A percentile compares a stretch with the other conserved stretches of the same genome.
phyloP scores from a whole-genome alignment of 2,888 invertebrate species.

The Clostera curtula region DNA sequence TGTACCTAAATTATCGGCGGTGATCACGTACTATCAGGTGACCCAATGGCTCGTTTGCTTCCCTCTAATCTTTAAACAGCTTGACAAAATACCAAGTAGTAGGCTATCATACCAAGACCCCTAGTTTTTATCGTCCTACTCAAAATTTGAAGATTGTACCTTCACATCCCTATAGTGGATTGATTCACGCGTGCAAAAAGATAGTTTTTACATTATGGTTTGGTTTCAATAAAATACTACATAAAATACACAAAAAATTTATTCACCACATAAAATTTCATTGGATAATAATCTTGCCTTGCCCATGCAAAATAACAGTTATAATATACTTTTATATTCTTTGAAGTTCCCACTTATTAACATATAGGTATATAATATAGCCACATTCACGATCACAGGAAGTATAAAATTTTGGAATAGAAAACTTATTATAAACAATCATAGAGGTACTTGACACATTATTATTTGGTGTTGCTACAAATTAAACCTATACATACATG shows the following conservation, averaged over 20 bases:
- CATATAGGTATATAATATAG: conserved; percentile 58
- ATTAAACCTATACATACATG: conserved; percentile 48
- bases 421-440: conserved; percentile 62
- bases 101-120: too few relatives aligned
- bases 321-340: conserved; percentile 51
- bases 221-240: conserved; percentile 18
- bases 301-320: conserved; percentile 68
- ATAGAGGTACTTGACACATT: conserved; percentile 45
- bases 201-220: too few relatives aligned
- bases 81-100: too few relatives aligned
- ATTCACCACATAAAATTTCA: conserved; percentile 70
- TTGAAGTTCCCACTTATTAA: conserved; percentile 59
- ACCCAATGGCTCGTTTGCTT: too few relatives aligned
- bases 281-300: conserved; percentile 30
- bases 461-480: conserved; percentile 59
- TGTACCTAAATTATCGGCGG: too few relatives aligned
- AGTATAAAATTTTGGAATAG: conserved; percentile 68
- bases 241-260: conserved; percentile 69
- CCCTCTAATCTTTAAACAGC: too few relatives aligned
- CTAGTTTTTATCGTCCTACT: too few relatives aligned
- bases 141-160: too few relatives aligned
- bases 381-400: conserved; percentile 70
- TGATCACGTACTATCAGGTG: too few relatives aligned
- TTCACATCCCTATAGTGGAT: too few relatives aligned
- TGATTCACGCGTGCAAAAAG: too few relatives aligned